These are phyloP conservation scores for Spongilla lacustris DNA, from an alignment of 37 sponge, comb jelly and placozoan species.

Conservation along the genomic window DNA sequence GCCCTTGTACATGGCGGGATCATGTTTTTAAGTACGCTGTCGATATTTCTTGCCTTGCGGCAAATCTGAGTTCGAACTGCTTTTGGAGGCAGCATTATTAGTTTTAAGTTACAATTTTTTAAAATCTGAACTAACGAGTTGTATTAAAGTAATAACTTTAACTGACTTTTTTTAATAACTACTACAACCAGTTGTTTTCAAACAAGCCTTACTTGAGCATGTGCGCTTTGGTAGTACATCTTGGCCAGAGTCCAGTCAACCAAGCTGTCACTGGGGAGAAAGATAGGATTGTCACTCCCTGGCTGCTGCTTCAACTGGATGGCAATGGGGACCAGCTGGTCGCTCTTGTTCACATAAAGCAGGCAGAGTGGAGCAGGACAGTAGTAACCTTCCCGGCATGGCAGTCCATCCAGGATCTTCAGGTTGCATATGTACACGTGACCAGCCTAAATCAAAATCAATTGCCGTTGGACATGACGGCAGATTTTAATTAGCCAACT, in stretches of 20 bases:
- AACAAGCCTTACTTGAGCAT: background rate
- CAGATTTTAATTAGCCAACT: background rate
- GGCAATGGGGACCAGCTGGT: slow-evolving; percentile 68
- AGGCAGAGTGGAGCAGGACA: slow-evolving; percentile 63
- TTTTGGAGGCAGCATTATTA: too few relatives aligned
- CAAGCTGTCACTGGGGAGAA: slow-evolving; percentile 63
- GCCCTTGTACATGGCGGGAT: too few relatives aligned
- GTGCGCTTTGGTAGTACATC: slow-evolving; percentile 54
- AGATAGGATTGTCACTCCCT: slow-evolving; percentile 44
- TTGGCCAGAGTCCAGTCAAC: slow-evolving; percentile 71
- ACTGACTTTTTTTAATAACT: too few relatives aligned
- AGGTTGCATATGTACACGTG: slow-evolving; percentile 76
- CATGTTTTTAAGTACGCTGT: too few relatives aligned
- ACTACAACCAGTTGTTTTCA: too few relatives aligned
- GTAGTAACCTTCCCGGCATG: slow-evolving; percentile 30
- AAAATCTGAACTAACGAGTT: too few relatives aligned
- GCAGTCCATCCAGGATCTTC: slow-evolving; percentile 51
- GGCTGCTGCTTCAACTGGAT: slow-evolving; percentile 71
- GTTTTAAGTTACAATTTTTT: too few relatives aligned
- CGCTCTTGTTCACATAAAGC: slow-evolving; percentile 43
- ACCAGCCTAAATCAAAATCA: slow-evolving; percentile 47
- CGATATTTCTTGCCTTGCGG: too few relatives aligned
- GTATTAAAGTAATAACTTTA: too few relatives aligned
- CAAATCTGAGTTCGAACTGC: too few relatives aligned
- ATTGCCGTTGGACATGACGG: too few relatives aligned